A percentile compares a stretch with the other conserved stretches of the same genome.
Evolutionary conservation across 2,113 vertebrate genomes (phyloP).

Genomic region (Apistogramma diplotaenia): DNA sequence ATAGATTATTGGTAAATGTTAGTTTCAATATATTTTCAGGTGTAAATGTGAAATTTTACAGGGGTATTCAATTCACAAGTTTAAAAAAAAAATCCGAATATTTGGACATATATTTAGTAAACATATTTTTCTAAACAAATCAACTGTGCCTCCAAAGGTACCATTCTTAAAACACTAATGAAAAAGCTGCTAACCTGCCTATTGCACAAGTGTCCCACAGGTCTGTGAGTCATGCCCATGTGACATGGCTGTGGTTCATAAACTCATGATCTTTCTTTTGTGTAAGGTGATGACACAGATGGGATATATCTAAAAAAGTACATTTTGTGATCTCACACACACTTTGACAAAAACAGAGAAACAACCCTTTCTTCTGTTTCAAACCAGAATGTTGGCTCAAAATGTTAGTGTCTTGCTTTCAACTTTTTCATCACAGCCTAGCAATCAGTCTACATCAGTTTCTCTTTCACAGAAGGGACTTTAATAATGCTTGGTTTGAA

Average conservation of each 20-base stretch:
- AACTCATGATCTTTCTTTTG: background rate
- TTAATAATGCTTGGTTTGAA: background rate
- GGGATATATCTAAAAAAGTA: background rate
- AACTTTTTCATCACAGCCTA: no score
- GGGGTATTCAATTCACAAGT: background rate
- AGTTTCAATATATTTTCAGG: background rate
- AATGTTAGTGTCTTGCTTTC: background rate
- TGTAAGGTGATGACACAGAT: background rate
- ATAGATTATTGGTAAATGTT: background rate
- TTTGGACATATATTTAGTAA: background rate
- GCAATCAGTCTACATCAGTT: background rate
- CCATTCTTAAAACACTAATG: background rate
- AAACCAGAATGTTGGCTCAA: background rate
- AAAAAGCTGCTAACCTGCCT: background rate
- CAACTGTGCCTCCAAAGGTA: background rate
- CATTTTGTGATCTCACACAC: background rate
- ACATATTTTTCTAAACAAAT: background rate
- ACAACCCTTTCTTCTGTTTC: background rate
- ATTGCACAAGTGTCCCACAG: background rate
- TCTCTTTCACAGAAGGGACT: background rate
- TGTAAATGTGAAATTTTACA: background rate
- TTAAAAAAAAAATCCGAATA: accelerated
- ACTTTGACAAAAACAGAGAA: background rate
- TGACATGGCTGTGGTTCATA: conserved; percentile 1
- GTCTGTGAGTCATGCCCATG: conserved; percentile 9